A percentile compares a stretch with the other conserved stretches of the same genome.
phyloP scores from a whole-genome alignment of 1,140 invertebrate genomes.

The Lepidotrigona ventralis region DNA sequence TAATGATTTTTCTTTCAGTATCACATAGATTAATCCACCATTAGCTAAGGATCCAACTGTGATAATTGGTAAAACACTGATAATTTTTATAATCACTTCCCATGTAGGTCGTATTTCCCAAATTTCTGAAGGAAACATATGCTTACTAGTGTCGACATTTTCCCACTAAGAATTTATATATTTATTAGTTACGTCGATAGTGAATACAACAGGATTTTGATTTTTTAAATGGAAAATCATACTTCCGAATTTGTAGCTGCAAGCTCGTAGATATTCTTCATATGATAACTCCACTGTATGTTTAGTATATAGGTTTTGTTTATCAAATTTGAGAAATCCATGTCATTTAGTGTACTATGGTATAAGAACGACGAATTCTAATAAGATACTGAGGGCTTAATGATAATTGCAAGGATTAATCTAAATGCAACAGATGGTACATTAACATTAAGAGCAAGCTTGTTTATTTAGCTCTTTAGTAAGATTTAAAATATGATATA shows the following conservation, averaged over 20 bases:
- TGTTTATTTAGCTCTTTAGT: slow-evolving; percentile 37
- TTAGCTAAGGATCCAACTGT: slow-evolving; percentile 87
- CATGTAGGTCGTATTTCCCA: slow-evolving; percentile 82
- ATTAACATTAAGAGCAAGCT: slow-evolving; percentile 26
- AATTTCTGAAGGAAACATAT: slow-evolving; percentile 81
- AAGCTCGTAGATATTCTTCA: neutral
- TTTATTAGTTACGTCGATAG: slow-evolving; percentile 25
- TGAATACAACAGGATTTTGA: neutral
- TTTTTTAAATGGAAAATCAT: slow-evolving; percentile 1
- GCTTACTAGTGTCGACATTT: slow-evolving; percentile 49
- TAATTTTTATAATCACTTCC: slow-evolving; percentile 84
- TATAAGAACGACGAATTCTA: neutral
- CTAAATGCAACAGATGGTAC: slow-evolving; percentile 35
- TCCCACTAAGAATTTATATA: slow-evolving; percentile 46
- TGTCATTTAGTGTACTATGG: neutral
- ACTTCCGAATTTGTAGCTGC: neutral
- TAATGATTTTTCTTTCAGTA: slow-evolving; percentile 85
- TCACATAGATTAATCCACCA: slow-evolving; percentile 84
- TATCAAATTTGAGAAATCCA: neutral
- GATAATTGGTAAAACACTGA: slow-evolving; percentile 83
- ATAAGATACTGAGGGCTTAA: neutral
- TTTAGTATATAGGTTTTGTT: slow-evolving; percentile 3
- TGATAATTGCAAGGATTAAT: slow-evolving; percentile 23
- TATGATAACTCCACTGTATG: slow-evolving; percentile 22
- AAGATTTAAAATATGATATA: neutral